Base-by-base conservation (phyloP, 2,888 invertebrate species). In the Tromatobia lineatoria region DNA sequence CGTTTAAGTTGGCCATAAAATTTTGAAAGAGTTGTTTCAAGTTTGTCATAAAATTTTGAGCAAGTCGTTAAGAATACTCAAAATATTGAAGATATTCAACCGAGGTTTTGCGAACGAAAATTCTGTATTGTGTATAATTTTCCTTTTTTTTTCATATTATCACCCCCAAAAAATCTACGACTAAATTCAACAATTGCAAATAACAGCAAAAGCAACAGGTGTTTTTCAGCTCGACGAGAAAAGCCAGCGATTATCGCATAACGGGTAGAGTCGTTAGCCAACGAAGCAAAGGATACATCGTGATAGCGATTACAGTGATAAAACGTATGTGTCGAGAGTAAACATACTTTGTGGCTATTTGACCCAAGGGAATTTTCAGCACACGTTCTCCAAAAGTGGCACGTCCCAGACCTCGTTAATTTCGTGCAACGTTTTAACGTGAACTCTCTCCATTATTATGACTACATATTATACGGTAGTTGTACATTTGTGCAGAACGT, bases 331-430 rank as follows among this genome's bases (percentile, higher is more conserved):
- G 42, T n/a, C 20, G 23, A 15, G 34, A 42, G 57, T 20, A 57
- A 71, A 71, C 71, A 18, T 6, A 38, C 54, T 34, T 13, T 54
- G 23, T 25, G 25, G 20, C 38, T 42, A 57, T 20, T 42, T 42
- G 38, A 70, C 11, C 57, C 20, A 25, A 25, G 54, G 45, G 29
- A 57, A 13, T 77, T 67, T n/a, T 57, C 42, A 57, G 3, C 38
- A 38, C n/a, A 10, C 10, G 15, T 38, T 61, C 61, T 61, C 57
- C 15, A 61, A 74, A 80, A 80, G 4, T 45, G 18, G 42, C 52
- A 59, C 70, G 66, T 47, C 45, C 52, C 10, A 73, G 47, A 73
- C 57, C 34, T 69, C 73, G 57, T 77, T 67, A 77, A 73, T 11
- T 25, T 25, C 20, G 8, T 20, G 54, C 52, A 45, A 69, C 15